Conservation (phyloP, 2,888 invertebrate genomes). For the Anodontia alba region DNA sequence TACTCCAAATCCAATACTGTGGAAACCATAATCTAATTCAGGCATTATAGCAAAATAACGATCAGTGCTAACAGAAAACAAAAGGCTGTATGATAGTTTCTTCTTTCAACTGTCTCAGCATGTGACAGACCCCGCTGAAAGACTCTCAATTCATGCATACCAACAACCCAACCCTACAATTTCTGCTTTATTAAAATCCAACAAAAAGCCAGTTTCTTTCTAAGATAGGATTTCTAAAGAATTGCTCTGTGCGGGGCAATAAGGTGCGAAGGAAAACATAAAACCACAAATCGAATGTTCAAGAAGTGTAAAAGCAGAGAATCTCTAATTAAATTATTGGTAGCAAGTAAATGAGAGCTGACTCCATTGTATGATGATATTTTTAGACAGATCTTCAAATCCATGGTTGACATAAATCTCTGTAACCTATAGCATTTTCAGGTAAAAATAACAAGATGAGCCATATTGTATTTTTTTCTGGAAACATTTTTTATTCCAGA, state of each 20-base stretch:
- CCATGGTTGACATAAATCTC: too few relatives aligned
- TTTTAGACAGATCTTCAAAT: too few relatives aligned
- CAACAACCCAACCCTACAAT: constrained; percentile 13
- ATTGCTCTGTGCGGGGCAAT: constrained; percentile 5
- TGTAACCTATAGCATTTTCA: too few relatives aligned
- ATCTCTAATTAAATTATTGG: constrained; percentile 4
- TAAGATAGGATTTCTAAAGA: constrained; percentile 3
- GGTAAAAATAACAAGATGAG: too few relatives aligned
- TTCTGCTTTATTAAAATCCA: constrained; percentile 15
- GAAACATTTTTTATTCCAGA: too few relatives aligned
- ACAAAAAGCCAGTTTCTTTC: constrained; percentile 7
- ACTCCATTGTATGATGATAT: too few relatives aligned
- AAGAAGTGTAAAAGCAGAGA: not conserved
- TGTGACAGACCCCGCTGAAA: not conserved
- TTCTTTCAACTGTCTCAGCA: constrained; percentile 9
- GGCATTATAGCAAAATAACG: constrained; percentile 3
- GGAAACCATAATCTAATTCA: constrained; percentile 7
- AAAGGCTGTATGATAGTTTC: constrained; percentile 5
- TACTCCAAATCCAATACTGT: constrained; percentile 10
- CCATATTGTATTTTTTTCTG: too few relatives aligned
- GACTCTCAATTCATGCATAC: constrained; percentile 11
- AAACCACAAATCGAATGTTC: constrained; percentile 14
- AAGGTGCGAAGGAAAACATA: constrained; percentile 7
- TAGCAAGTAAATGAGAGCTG: not conserved
- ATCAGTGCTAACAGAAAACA: not conserved